A percentile compares a stretch with the other conserved stretches of the same genome.
Conservation (phyloP, 1,140 invertebrate genomes). For the Globodera ellingtonae region DNA sequence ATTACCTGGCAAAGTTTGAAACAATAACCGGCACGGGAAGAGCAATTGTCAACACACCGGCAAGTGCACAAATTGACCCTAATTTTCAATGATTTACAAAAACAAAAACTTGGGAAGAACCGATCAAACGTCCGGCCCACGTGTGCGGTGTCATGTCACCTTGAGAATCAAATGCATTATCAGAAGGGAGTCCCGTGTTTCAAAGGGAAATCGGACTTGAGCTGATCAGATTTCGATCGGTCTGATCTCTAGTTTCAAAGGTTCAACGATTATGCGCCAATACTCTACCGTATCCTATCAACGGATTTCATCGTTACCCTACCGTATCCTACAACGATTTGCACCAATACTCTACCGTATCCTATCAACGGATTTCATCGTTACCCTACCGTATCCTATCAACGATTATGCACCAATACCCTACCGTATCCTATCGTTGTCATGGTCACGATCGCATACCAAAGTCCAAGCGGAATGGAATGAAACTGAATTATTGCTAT, state of each 20-base stretch:
- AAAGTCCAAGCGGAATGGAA: conserved; percentile 67
- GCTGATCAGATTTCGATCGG: no score
- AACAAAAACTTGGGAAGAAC: neutral
- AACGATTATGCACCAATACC: no score
- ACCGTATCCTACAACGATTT: no score
- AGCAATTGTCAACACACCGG: conserved; percentile 86
- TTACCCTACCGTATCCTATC: no score
- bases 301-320: no score
- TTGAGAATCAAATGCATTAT: conserved; percentile 70
- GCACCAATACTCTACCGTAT: no score
- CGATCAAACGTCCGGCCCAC: conserved; percentile 75
- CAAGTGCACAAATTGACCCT: conserved; percentile 85
- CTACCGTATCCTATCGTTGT: conserved; percentile 31
- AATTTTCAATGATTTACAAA: neutral
- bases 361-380: no score
- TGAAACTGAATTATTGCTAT: conserved; percentile 38
- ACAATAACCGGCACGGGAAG: conserved; percentile 96
- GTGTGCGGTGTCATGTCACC: conserved; percentile 81
- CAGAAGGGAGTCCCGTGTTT: no score
- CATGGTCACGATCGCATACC: conserved; percentile 65
- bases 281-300: no score
- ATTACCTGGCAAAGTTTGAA: conserved; percentile 91
- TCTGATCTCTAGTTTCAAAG: no score
- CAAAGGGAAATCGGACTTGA: no score
- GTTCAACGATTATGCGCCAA: no score